Base-by-base conservation (phyloP, 2,888 invertebrate genomes). In the Rhagophthalmus giganteus region DNA sequence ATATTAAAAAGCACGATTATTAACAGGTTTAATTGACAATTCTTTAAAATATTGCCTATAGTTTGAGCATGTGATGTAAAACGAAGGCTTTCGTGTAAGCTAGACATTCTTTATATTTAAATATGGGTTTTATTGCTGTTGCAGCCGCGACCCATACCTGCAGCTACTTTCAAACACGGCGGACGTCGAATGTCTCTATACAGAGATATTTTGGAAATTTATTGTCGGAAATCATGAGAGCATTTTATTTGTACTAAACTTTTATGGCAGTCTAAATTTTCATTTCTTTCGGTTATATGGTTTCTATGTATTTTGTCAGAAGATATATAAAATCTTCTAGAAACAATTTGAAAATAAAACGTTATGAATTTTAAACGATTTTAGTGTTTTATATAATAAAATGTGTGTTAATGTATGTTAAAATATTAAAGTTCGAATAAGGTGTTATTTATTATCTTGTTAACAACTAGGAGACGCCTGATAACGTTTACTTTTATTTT, bases 221-320 rank as follows among this genome's bases (percentile, higher is more conserved):
- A 73, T 72, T 65, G 71, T 69, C 69, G 64, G 67, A 69, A 71
- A 72, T 71, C 72, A 70, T 68, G 70, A 66, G 68, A 70, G 70
- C 65, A 68, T 72, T 72, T 72, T 72, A 72, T 71, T 71, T 67
- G 63, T 64, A 60, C 69, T 69, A 68, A 72, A 70, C 65, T 71
- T 73, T 72, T 71, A 71, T 63, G 67, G 64, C 68, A 63, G 65
- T 63, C 66, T 66, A 69, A 68, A 68, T 66, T 70, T 70, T 68
- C 67, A 67, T 71, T 70, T 66, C 58, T 57, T 54, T 61, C 54
- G 50, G 61, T 62, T 63, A 65, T 35, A 38, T 31, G 27, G 32
- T 35, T 49, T 49, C 28, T 49, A 35, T 49, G 25, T 31, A 30
- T 46, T 28, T 8, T 26, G 8, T 38, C n/a, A 5, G 9, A 13